A percentile compares a stretch with the other conserved stretches of the same genome.
Evolutionary conservation across 2,888 invertebrate genomes (phyloP).

Genomic region (Agrypnus murinus): DNA sequence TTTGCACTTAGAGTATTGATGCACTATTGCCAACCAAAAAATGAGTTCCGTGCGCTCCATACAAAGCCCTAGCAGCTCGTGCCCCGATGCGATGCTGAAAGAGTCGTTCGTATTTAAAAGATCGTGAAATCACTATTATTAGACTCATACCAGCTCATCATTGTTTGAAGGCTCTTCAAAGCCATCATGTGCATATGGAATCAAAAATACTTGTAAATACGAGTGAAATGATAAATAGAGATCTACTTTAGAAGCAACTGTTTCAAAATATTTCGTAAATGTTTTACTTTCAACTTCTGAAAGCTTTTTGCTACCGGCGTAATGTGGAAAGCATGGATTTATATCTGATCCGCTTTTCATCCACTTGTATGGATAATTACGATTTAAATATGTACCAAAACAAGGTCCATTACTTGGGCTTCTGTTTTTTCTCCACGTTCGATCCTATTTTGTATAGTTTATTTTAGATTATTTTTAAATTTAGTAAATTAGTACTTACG

Average conservation of each 20-base stretch:
- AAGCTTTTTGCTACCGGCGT: slow-evolving; percentile 78
- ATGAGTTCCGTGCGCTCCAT: too few relatives aligned
- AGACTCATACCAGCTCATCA: slow-evolving; percentile 74
- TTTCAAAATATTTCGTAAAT: slow-evolving; percentile 72
- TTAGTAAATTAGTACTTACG: slow-evolving; percentile 70
- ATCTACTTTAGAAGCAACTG: slow-evolving; percentile 73
- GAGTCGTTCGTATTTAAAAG: too few relatives aligned
- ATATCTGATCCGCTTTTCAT: slow-evolving; percentile 75
- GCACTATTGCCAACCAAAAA: too few relatives aligned
- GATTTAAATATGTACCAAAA: slow-evolving; percentile 82
- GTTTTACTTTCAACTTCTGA: slow-evolving; percentile 79
- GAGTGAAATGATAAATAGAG: slow-evolving; percentile 83
- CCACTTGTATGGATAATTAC: slow-evolving; percentile 84
- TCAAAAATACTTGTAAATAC: slow-evolving; percentile 78
- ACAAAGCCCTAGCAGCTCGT: too few relatives aligned
- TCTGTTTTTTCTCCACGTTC: slow-evolving; percentile 83
- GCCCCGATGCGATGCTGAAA: too few relatives aligned
- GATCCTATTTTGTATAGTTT: slow-evolving; percentile 69
- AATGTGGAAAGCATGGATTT: slow-evolving; percentile 75
- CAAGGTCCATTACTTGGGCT: slow-evolving; percentile 71
- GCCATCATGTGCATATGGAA: slow-evolving; percentile 79
- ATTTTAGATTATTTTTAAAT: background rate
- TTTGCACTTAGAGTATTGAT: too few relatives aligned
- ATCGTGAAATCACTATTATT: too few relatives aligned
- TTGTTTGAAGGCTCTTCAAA: slow-evolving; percentile 74